phyloP scores from a whole-genome alignment of 1,140 invertebrate genomes.

The Dreissena rostriformis region DNA sequence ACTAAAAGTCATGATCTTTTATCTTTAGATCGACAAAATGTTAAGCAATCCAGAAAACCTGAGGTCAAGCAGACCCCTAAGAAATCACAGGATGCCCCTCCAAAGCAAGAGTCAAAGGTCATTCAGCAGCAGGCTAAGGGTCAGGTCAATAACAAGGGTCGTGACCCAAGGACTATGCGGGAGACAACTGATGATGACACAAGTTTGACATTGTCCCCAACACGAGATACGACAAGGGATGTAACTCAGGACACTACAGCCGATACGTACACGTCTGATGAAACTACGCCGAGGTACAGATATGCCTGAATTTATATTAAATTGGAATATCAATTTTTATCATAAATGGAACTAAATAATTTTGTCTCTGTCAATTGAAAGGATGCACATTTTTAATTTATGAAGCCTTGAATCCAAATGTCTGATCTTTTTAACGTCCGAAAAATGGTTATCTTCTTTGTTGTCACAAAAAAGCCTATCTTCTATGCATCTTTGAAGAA shows the following conservation, averaged over 20 bases:
- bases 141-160: slow-evolving; percentile 32
- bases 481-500: too few species aligned
- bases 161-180: slow-evolving; percentile 13
- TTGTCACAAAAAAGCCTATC: too few species aligned
- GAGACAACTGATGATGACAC: slow-evolving; percentile 38
- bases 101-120: slow-evolving; percentile 35
- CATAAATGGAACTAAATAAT: too few species aligned
- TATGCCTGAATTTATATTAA: too few species aligned
- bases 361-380: too few species aligned
- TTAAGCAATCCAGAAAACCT: slow-evolving; percentile 6
- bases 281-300: slow-evolving; percentile 41
- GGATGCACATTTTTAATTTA: too few species aligned
- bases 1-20: background rate
- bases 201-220: slow-evolving; percentile 31
- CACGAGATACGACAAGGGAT: slow-evolving; percentile 36
- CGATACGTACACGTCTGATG: slow-evolving; percentile 49
- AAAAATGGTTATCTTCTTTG: too few species aligned
- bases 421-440: too few species aligned
- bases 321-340: too few species aligned
- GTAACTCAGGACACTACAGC: slow-evolving; percentile 39
- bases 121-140: slow-evolving; percentile 13
- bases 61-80: slow-evolving; percentile 21
- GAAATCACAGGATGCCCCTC: slow-evolving; percentile 8
- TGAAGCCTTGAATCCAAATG: too few species aligned
- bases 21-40: slow-evolving; percentile 29